A percentile compares a stretch with the other conserved stretches of the same genome.
These are phyloP conservation scores for Apotomis betuletana DNA, from an alignment of 2,888 invertebrate genomes.

Conservation along the genomic window DNA sequence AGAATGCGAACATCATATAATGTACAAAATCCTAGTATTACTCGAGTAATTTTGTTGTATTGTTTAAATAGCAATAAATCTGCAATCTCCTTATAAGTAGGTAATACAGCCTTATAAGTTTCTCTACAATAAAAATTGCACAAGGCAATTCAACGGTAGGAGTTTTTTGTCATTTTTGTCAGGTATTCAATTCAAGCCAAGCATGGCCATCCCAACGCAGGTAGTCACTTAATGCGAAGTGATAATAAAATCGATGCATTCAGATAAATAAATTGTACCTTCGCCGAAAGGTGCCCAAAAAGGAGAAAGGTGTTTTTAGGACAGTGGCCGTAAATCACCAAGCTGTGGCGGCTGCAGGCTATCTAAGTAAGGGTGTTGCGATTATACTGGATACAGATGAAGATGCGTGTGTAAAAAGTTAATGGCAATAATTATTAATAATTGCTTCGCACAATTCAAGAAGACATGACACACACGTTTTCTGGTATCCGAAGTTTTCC, in stretches of 20 bases:
- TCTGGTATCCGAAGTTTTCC: too few species aligned
- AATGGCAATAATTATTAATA: too few species aligned
- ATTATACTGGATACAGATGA: not conserved
- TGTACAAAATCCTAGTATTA: too few species aligned
- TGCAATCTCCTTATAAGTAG: conserved; percentile 2
- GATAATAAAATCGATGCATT: conserved; percentile 46
- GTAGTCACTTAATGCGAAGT: conserved; percentile 48
- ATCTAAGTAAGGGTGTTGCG: conserved; percentile 29
- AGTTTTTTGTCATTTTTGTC: conserved; percentile 31
- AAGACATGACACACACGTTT: too few species aligned
- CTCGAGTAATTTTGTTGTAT: not conserved
- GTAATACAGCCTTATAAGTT: conserved; percentile 4
- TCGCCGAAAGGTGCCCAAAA: conserved; percentile 64
- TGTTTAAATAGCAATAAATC: not conserved
- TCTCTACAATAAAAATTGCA: conserved; percentile 26
- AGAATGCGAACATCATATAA: too few species aligned
- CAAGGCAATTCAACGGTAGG: conserved; percentile 26
- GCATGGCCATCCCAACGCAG: conserved; percentile 37
- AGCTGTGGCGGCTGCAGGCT: conserved; percentile 52
- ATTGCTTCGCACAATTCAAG: too few species aligned
- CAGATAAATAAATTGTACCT: conserved; percentile 69
- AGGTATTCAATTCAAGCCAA: conserved; percentile 34
- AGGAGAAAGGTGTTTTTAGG: conserved; percentile 62
- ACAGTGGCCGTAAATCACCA: conserved; percentile 69
- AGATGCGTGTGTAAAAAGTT: not conserved